Evolutionary conservation across 2,797 vertebrate species (phyloP).

Genomic region (Lepus townsendii): DNA sequence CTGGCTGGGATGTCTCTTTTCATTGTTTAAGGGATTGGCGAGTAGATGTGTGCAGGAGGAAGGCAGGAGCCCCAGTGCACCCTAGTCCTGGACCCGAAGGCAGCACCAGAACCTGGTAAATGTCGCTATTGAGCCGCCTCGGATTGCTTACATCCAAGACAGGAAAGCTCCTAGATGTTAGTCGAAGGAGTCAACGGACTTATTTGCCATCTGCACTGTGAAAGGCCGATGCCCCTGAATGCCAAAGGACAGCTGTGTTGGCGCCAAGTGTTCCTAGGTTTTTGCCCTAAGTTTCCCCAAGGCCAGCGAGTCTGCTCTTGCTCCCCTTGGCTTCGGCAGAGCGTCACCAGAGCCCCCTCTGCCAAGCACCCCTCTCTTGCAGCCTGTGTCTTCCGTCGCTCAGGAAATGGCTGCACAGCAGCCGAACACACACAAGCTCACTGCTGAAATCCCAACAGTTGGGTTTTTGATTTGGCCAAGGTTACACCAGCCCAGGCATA

Average conservation of each 20-base stretch:
- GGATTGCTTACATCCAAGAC: background rate
- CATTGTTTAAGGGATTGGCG: background rate
- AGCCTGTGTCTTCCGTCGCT: background rate
- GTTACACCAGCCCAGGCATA: background rate
- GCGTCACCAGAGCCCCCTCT: background rate
- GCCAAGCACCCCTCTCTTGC: background rate
- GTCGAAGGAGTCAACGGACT: background rate
- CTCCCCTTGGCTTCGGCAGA: background rate
- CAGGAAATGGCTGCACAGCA: background rate
- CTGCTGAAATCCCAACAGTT: conserved; percentile 19
- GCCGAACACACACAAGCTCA: background rate
- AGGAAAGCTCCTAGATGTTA: background rate
- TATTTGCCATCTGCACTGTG: background rate
- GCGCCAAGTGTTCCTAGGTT: background rate
- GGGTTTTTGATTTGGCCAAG: background rate
- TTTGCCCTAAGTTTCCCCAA: background rate
- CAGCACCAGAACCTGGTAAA: background rate
- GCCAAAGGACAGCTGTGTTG: background rate
- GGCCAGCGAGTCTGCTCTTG: background rate
- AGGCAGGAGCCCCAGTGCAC: background rate
- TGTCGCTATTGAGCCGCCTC: background rate
- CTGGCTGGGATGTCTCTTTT: background rate
- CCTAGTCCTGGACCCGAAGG: background rate
- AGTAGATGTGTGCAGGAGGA: background rate
- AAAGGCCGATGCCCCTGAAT: background rate